phyloP scores from a whole-genome alignment of 1,140 invertebrate genomes.

The Sinella curviseta region DNA sequence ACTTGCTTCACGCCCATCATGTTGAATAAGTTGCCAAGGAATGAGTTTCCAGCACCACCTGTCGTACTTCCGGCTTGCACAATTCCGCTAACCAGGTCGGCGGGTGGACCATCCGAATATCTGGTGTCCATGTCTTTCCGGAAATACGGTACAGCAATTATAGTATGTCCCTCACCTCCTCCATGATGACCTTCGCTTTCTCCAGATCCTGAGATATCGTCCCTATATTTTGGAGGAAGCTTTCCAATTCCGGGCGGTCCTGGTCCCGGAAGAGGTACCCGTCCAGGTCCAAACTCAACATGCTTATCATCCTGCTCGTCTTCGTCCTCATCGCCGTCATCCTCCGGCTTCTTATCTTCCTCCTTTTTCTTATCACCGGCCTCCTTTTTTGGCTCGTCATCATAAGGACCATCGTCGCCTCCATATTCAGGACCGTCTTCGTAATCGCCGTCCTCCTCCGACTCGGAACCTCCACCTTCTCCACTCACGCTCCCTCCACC shows the following conservation, averaged over 20 bases:
- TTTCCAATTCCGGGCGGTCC: neutral
- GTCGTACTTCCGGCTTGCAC: neutral
- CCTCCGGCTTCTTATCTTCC: neutral
- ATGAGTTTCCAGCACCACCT: neutral
- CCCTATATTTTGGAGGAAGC: neutral
- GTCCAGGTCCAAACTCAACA: neutral
- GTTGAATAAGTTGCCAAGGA: neutral
- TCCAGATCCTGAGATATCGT: neutral
- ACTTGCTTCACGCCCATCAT: neutral
- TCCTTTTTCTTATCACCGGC: neutral
- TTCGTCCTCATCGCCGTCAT: neutral
- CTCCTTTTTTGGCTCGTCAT: neutral
- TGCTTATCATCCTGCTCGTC: neutral
- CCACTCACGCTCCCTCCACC: neutral
- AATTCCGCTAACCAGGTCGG: neutral
- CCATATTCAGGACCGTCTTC: too few relatives aligned
- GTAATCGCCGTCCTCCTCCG: neutral
- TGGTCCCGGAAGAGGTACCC: neutral
- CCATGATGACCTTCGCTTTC: neutral
- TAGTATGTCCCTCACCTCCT: neutral
- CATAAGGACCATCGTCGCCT: neutral
- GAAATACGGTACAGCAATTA: slow-evolving; percentile 14
- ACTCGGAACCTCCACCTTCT: neutral
- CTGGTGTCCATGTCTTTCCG: neutral
- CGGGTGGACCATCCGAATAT: neutral